Percentiles rank a stretch among this genome's conserved stretches.
These are phyloP conservation scores for Notothenia rossii DNA, from an alignment of 2,113 vertebrate genomes.

Conservation along the genomic window DNA sequence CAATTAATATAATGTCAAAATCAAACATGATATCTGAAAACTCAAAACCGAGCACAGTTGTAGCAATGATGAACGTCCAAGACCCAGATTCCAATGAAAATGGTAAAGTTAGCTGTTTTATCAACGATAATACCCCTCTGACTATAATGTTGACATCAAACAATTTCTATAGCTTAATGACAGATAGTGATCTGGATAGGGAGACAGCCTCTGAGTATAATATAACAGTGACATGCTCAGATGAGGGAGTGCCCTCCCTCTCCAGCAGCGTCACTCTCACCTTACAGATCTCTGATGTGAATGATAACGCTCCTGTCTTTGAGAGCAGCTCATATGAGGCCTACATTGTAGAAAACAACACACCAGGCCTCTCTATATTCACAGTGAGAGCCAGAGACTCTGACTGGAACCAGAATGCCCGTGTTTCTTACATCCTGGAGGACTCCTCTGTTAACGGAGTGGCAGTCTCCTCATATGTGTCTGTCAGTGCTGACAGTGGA, in stretches of 20 bases:
- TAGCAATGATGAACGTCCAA: slow-evolving; percentile 66
- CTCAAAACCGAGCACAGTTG: slow-evolving; percentile 45
- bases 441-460: no score
- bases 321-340: slow-evolving; percentile 25
- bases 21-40: slow-evolving; percentile 67
- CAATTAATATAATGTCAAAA: slow-evolving; percentile 74
- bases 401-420: no score
- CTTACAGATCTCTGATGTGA: no score
- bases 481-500: no score
- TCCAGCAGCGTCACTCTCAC: no score
- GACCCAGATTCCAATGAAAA: slow-evolving; percentile 69
- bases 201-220: background rate
- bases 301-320: background rate
- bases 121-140: slow-evolving; percentile 47
- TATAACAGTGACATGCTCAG: slow-evolving; percentile 6
- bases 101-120: slow-evolving; percentile 59
- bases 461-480: no score
- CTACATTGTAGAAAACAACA: no score
- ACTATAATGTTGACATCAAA: slow-evolving; percentile 41
- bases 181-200: slow-evolving; percentile 49
- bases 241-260: slow-evolving; percentile 24
- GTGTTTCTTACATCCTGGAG: no score
- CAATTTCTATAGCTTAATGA: slow-evolving; percentile 65
- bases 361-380: no score
- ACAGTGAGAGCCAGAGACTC: no score